Conservation (phyloP, 2,113 vertebrate genomes). For the Crypturellus undulatus region DNA sequence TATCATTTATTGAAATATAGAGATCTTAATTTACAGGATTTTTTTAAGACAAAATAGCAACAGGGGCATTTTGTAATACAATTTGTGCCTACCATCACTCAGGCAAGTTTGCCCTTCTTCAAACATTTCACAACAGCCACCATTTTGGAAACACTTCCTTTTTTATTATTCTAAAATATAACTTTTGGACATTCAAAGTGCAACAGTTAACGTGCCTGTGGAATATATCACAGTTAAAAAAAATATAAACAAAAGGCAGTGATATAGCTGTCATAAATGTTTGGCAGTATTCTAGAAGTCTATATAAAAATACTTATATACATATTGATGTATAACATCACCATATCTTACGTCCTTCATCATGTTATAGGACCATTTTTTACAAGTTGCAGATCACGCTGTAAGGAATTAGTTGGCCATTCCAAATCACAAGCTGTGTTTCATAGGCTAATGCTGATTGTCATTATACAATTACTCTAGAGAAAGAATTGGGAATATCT, state of each 20-base stretch:
- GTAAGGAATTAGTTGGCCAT: slow-evolving; percentile 72
- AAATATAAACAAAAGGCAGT: slow-evolving; percentile 90
- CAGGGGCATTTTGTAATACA: slow-evolving; percentile 79
- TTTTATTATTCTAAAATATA: slow-evolving; percentile 90
- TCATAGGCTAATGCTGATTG: slow-evolving; percentile 78
- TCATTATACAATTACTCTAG: slow-evolving; percentile 68
- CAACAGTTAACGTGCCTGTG: slow-evolving; percentile 92
- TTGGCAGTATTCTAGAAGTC: slow-evolving; percentile 86
- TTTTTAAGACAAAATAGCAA: slow-evolving; percentile 71
- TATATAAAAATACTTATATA: slow-evolving; percentile 88
- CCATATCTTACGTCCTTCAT: slow-evolving; percentile 83
- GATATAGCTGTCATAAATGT: slow-evolving; percentile 91
- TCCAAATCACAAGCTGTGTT: slow-evolving; percentile 74
- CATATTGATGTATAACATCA: slow-evolving; percentile 94
- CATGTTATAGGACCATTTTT: slow-evolving; percentile 81
- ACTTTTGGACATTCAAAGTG: slow-evolving; percentile 92
- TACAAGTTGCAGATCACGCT: slow-evolving; percentile 79
- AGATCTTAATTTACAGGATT: slow-evolving; percentile 83
- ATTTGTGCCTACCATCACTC: slow-evolving; percentile 68
- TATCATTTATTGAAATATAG: slow-evolving; percentile 88
- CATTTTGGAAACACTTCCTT: slow-evolving; percentile 78
- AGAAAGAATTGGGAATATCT: slow-evolving; percentile 58
- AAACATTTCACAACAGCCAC: slow-evolving; percentile 81
- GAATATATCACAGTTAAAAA: slow-evolving; percentile 93
- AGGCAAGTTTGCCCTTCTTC: slow-evolving; percentile 68